phyloP scores from a whole-genome alignment of 37 sponge, comb jelly and placozoan species.

The Oopsacas minuta region DNA sequence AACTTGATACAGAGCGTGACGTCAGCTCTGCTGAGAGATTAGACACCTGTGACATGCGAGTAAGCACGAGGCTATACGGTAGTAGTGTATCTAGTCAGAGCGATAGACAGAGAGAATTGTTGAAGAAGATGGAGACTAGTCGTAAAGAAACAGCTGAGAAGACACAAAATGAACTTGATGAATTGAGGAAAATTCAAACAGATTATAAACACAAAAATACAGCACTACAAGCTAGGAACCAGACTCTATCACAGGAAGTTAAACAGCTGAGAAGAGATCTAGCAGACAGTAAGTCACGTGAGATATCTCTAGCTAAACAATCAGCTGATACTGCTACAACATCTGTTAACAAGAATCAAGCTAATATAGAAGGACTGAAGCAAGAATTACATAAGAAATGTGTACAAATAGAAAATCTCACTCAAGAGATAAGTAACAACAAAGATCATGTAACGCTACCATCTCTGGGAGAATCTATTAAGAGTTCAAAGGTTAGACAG shows the following conservation, averaged over 20 bases:
- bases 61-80: not conserved
- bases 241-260: conserved; percentile 36
- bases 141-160: conserved; percentile 29
- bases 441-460: not conserved
- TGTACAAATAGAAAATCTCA: conserved; percentile 2
- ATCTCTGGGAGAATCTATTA: not conserved
- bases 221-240: conserved; percentile 57
- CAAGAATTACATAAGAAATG: not conserved
- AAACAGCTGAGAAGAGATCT: conserved; percentile 27
- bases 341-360: not conserved
- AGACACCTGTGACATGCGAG: conserved; percentile 26
- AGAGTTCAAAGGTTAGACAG: not conserved
- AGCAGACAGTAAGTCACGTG: not conserved
- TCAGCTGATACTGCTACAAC: not conserved
- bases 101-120: conserved; percentile 27
- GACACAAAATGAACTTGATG: conserved; percentile 27
- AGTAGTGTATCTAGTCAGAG: not conserved
- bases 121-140: conserved; percentile 37
- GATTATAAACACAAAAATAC: conserved; percentile 29
- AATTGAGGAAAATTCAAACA: conserved; percentile 15
- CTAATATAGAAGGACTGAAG: not conserved
- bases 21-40: conserved; percentile 35
- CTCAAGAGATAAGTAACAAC: not conserved
- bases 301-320: not conserved
- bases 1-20: conserved; percentile 26